Conservation (phyloP, 2,113 vertebrate species). For the Stigmatopora argus region DNA sequence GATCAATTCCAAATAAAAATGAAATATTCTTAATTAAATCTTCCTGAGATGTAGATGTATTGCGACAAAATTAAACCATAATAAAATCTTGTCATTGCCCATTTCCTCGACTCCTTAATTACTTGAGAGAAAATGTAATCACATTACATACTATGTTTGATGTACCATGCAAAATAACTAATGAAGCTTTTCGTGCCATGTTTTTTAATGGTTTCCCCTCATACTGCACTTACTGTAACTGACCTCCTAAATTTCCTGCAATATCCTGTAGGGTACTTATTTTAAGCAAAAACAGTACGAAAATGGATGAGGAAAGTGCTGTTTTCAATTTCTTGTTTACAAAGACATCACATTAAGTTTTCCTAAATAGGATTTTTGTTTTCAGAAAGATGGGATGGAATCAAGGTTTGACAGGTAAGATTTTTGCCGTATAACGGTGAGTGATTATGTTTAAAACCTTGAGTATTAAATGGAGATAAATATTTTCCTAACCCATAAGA, state of each 20-base stretch:
- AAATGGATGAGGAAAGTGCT: background rate
- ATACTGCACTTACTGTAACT: background rate
- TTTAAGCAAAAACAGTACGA: background rate
- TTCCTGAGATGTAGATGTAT: background rate
- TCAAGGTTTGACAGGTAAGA: background rate
- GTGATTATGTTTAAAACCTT: background rate
- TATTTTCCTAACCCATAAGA: background rate
- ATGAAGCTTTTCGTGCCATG: constrained; percentile 9
- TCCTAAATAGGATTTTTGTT: background rate
- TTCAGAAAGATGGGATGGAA: background rate
- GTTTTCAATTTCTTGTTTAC: background rate
- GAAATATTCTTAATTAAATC: background rate
- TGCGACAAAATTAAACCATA: background rate
- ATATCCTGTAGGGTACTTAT: background rate
- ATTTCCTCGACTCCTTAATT: background rate
- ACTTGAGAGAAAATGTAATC: constrained; percentile 6
- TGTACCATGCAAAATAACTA: background rate
- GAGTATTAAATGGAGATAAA: background rate
- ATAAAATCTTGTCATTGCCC: background rate
- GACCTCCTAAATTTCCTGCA: background rate
- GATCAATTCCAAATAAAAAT: no score
- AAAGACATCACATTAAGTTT: background rate
- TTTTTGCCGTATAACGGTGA: background rate
- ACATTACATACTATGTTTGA: background rate
- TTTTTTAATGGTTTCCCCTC: background rate